These are phyloP conservation scores for Taurulus bubalis DNA, from an alignment of 2,113 vertebrate genomes.

Conservation along the genomic window DNA sequence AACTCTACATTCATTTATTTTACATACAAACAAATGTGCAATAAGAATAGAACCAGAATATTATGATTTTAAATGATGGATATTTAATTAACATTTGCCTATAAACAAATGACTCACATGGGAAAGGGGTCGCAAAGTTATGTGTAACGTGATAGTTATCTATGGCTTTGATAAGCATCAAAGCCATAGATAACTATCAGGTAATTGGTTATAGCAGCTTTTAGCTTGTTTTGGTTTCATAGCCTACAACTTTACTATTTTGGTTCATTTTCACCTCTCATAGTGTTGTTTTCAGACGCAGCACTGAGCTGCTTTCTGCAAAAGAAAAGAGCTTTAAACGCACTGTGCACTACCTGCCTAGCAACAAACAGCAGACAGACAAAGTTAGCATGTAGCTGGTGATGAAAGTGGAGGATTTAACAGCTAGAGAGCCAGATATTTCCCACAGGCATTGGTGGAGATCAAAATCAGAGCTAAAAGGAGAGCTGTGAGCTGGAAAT, in stretches of 20 bases:
- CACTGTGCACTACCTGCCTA: neutral
- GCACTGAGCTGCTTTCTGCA: no score
- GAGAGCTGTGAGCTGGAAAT: no score
- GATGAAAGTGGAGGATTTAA: neutral
- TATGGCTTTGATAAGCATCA: neutral
- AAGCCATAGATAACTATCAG: neutral
- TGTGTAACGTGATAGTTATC: no score
- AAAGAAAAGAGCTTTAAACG: neutral
- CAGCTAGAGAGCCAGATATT: neutral
- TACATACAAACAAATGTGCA: slow-evolving; percentile 3
- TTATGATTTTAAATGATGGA: neutral
- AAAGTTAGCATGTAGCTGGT: neutral
- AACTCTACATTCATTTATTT: neutral
- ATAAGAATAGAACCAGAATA: neutral
- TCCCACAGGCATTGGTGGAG: neutral
- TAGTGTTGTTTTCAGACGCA: neutral
- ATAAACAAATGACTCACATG: neutral
- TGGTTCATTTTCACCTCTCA: neutral
- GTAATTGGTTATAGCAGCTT: neutral
- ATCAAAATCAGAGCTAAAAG: neutral
- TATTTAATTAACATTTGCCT: neutral
- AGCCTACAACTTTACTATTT: neutral
- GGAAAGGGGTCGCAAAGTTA: neutral
- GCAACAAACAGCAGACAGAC: neutral
- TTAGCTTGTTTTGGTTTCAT: neutral